Base-by-base conservation (phyloP, 2,113 vertebrate genomes). In the Brachypteracias leptosomus region DNA sequence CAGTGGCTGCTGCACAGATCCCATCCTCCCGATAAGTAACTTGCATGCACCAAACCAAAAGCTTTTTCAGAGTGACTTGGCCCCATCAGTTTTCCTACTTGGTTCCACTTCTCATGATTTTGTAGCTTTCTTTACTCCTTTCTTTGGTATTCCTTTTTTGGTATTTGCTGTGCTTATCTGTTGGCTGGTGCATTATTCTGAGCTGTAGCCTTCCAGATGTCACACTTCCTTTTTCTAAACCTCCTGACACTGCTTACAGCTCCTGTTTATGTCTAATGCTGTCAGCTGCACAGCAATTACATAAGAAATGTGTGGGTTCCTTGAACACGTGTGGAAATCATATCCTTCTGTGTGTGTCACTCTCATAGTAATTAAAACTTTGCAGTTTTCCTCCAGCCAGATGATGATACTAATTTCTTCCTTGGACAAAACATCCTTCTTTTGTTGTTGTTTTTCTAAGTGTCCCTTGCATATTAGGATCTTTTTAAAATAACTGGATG, bases 291-390 rank as follows among this genome's bases (percentile, higher is more conserved):
- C 28, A 54, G 55, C 67, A 92, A 90, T 67, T 77, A 70, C 38
- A 66, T 66, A 21, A 84, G 65, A 90, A 90, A 90, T 17, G 4
- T 51, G 52, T 55, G 90, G 51, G 38, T 84, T 96, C 68, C 61
- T 75, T 84, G 55, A 58, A 74, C 29, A 80, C 2, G 0, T 1
- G 2, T 86, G 68, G 76, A 92, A 93, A 67, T 57, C 22, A 11
- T 20, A 33, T 55, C 18, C 33, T 93, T 91, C 61, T 86, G 25
- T 16, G 9, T 76, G 63, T 89, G 20, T 42, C 55, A 67, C 29
- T 95, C 55, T 67, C 21, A 75, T 0, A 46, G 65, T 13, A 86
- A 95, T 67, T 74, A 84, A 89, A 80, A 67, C 55, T 16, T 65
- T 59, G 38, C 72, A 28, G 58, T 84, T 80, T 83, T 84, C 24